Conservation (phyloP, 2,113 vertebrate genomes). For the Thamnaconus septentrionalis region DNA sequence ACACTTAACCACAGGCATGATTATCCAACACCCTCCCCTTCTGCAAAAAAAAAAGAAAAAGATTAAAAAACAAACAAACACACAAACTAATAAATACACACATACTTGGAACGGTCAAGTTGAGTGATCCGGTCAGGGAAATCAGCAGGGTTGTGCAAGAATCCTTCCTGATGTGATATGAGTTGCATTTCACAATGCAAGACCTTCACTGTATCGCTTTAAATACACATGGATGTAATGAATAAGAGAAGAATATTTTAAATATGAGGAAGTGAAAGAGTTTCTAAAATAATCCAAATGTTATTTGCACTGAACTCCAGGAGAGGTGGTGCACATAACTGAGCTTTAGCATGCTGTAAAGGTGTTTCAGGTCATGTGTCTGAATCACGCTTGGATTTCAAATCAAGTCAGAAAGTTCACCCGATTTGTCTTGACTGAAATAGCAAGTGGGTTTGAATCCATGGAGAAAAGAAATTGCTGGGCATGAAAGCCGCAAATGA, state of each 20-base stretch:
- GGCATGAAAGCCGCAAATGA: slow-evolving; percentile 61
- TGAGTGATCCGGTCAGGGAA: slow-evolving; percentile 47
- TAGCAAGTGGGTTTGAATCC: slow-evolving; percentile 54
- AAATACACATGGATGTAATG: background rate
- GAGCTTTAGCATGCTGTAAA: slow-evolving; percentile 36
- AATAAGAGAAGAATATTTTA: slow-evolving; percentile 21
- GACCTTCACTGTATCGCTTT: slow-evolving; percentile 30
- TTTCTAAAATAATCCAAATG: slow-evolving; percentile 29
- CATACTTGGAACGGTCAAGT: slow-evolving; percentile 21
- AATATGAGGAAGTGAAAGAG: slow-evolving; percentile 44
- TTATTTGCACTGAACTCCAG: slow-evolving; percentile 24
- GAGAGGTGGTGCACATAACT: slow-evolving; percentile 38
- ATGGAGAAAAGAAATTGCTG: slow-evolving; percentile 67
- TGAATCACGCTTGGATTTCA: no score
- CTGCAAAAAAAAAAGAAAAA: slow-evolving; percentile 12
- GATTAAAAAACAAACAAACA: slow-evolving; percentile 41
- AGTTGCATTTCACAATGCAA: slow-evolving; percentile 47
- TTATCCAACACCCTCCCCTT: slow-evolving; percentile 1
- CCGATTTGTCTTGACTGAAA: slow-evolving; percentile 46
- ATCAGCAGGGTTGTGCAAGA: slow-evolving; percentile 41
- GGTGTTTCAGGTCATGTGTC: no score
- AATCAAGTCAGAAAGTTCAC: slow-evolving; percentile 1
- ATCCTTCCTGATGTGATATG: slow-evolving; percentile 33
- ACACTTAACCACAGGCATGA: no score
- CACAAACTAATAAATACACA: slow-evolving; percentile 7